Evolutionary conservation across 1,140 invertebrate species (phyloP), one percentile per base, ranked within the genome.

Genomic region (Cherax quadricarinatus): DNA sequence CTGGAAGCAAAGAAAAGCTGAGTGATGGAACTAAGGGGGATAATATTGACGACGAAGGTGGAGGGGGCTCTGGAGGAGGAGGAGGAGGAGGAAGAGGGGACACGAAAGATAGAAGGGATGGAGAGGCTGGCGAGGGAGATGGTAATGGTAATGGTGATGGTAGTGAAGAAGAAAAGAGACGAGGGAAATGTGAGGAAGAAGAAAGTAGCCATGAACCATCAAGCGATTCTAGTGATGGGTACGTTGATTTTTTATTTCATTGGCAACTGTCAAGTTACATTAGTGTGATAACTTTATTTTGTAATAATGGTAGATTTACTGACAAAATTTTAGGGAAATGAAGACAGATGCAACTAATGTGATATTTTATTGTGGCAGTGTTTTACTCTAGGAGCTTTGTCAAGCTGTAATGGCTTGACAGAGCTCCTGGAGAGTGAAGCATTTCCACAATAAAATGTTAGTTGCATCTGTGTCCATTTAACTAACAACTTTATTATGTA

Each of bases 151-250:
- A 70, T 18, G 62, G 57, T 14, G 30, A 84, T n/a, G 62, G 66
- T 41, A 30, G 70, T 16, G 51, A 49, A 88, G 57, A 83, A n/a
- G 30, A 60, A 30, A 83, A n/a, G 62, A 75, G 75, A 53, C 14
- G 75, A n/a, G 51, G 30, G 5, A 49, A 51, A 70, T 24, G 51
- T 21, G 85, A 86, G 14, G 88, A 89, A 7, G 88, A 89, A 12
- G 88, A 89, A 49, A 89, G 81, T 57, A 89, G 88, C 41, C 88
- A 89, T 41, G 88, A 89, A 41, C 88, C 88, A 24, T 89, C 88
- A 0, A 89, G 88, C 75, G 88, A 89, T 16, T 89, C 88, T 30
- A 89, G 88, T 60, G 88, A 89, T 60, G 88, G 88, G 88, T 89
- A 60, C 30, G 88, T 83, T 60, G 57, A 16, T 60, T 10, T 60